Evolutionary conservation across 2,888 invertebrate genomes (phyloP).

Genomic region (Buathra laborator): DNA sequence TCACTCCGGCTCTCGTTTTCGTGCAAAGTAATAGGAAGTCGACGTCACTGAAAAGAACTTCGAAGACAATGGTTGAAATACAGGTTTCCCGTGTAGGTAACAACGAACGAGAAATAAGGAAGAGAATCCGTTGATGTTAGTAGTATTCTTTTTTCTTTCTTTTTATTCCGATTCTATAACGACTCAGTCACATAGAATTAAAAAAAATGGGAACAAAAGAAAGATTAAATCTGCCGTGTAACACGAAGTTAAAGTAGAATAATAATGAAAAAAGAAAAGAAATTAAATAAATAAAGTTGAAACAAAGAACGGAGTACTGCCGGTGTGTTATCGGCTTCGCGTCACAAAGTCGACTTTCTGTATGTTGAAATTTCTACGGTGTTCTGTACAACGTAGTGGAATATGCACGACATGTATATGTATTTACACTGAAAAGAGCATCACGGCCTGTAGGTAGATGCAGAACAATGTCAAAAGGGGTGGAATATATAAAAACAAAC

Average conservation of each 20-base stretch:
- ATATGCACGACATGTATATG: slow-evolving; percentile 5
- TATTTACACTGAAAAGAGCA: background rate
- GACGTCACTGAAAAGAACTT: background rate
- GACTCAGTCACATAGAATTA: background rate
- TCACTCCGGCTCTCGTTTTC: background rate
- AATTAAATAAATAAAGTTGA: background rate
- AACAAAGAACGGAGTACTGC: background rate
- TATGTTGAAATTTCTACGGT: background rate
- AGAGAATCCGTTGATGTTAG: background rate
- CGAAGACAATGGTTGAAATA: background rate
- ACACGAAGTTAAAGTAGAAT: background rate
- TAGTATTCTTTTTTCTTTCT: background rate
- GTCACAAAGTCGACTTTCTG: background rate
- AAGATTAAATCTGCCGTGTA: background rate
- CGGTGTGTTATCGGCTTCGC: slow-evolving; percentile 3
- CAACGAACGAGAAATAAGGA: background rate
- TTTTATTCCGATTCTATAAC: background rate
- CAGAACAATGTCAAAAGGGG: slow-evolving; percentile 13
- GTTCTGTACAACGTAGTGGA: background rate
- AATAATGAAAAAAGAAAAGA: background rate
- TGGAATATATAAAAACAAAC: background rate
- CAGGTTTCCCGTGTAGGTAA: background rate
- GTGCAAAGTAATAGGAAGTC: background rate
- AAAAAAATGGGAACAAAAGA: background rate
- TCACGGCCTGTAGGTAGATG: slow-evolving; percentile 4